These are phyloP conservation scores for Penaeus indicus DNA, from an alignment of 1,140 invertebrate species.

Conservation along the genomic window DNA sequence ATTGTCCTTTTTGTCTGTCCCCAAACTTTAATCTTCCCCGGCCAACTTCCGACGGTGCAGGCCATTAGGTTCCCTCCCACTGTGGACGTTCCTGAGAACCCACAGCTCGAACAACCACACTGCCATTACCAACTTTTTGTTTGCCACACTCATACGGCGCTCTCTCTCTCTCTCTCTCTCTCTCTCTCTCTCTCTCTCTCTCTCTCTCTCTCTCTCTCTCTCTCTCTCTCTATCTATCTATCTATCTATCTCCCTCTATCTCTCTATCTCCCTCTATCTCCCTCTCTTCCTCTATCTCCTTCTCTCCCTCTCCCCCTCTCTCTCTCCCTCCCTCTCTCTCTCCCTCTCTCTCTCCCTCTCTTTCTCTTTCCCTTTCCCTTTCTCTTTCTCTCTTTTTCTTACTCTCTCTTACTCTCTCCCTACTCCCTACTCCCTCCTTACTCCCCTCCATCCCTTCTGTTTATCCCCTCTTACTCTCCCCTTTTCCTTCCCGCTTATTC, in stretches of 20 bases:
- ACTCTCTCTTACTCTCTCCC: background rate
- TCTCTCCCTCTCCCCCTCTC: background rate
- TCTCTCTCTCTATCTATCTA: background rate
- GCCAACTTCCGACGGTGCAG: too few relatives aligned
- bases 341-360: background rate
- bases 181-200: background rate
- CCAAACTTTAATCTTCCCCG: too few relatives aligned
- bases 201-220: background rate
- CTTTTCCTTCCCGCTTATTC: too few relatives aligned
- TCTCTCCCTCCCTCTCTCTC: background rate
- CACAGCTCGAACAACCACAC: too few relatives aligned
- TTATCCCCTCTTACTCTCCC: too few relatives aligned
- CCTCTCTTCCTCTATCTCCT: background rate
- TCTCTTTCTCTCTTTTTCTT: background rate
- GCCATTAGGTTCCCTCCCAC: too few relatives aligned
- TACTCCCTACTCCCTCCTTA: background rate
- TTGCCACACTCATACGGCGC: too few relatives aligned
- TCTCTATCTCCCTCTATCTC: background rate
- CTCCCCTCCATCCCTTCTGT: background rate
- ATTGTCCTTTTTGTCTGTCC: too few relatives aligned
- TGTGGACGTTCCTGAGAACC: too few relatives aligned
- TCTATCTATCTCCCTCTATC: background rate
- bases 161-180: background rate
- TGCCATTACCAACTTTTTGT: too few relatives aligned
- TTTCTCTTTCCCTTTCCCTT: background rate